These are phyloP conservation scores for Acrocephalus arundinaceus DNA, from an alignment of 2,113 vertebrate genomes.

Conservation along the genomic window DNA sequence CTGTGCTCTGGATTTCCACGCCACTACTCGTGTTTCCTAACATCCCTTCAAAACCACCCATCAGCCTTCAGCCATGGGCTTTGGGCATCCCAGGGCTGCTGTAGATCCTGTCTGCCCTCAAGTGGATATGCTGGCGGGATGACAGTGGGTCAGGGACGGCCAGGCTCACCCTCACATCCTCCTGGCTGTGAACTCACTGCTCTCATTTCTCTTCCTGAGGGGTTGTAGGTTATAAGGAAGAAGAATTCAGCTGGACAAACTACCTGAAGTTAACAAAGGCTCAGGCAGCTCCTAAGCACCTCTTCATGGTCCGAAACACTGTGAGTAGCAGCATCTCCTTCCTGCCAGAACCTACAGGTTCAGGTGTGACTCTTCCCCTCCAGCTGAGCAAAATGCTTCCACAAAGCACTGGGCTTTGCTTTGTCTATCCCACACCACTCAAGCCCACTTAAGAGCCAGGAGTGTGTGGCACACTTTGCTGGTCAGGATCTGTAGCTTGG, in stretches of 20 bases:
- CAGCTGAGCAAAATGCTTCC: not conserved
- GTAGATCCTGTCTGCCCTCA: not conserved
- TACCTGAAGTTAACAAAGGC: slow-evolving; percentile 93
- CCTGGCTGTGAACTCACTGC: not conserved
- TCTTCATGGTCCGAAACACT: slow-evolving; percentile 84
- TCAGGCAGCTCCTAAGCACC: slow-evolving; percentile 90
- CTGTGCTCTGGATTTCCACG: not conserved
- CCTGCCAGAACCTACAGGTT: not conserved
- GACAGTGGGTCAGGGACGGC: not conserved
- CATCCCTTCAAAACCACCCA: not conserved
- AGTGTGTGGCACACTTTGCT: not conserved
- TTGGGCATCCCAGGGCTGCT: not conserved
- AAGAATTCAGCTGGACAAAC: slow-evolving; percentile 95
- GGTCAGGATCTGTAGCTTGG: not conserved
- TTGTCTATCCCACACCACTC: not conserved
- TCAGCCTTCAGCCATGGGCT: not conserved
- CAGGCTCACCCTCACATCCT: not conserved
- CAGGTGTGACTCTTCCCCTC: not conserved
- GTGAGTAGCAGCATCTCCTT: slow-evolving; percentile 74
- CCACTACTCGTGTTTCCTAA: not conserved
- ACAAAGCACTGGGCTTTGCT: not conserved
- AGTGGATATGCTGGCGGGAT: not conserved
- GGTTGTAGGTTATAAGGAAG: slow-evolving; percentile 92
- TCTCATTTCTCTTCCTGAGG: slow-evolving; percentile 55
- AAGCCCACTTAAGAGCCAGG: not conserved